Base-by-base conservation (phyloP, 2,797 vertebrate species). In the Stomatorhinus walkeri region DNA sequence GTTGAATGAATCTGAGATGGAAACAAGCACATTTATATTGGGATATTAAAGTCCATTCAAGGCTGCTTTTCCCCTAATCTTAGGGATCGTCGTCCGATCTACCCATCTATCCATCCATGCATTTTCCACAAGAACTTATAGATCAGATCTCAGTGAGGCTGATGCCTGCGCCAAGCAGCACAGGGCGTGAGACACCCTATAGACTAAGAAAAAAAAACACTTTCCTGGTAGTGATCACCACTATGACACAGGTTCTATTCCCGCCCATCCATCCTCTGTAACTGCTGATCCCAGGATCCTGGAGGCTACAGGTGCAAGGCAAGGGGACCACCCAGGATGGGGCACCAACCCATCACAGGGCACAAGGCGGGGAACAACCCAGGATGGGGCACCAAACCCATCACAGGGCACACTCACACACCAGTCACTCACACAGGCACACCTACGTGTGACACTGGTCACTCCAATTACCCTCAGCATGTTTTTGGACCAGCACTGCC, bases 1-100 rank as follows among this genome's bases (percentile, higher is more conserved):
- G 94, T 94, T 94, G 93, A 68, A 87, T 28, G n/a, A 12, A 32
- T 72, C 56, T 49, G 19, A 85, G 46, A 54, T 87, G 48, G 56
- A 89, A 79, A 36, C 83, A 86, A 76, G 54, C 28, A 22, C 84
- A 85, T 89, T 56, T 86, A 83, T 86, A 52, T 54, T 72, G 28
- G 10, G 59, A 64, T 48, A 68, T 49, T 28, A n/a, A 84, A 22
- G 81, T 89, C 46, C 16, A 46, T 16, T 46, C 3, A 72, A 76
- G 14, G 7, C 56, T 51, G 59, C 36, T 32, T 51, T 32, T 6
- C 12, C 56, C 5, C 84, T 88, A 61, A 43, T 59, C 28, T 64
- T 22, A 28, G 36, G 85, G 16, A 76, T 8, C 2, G 7, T 22
- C 2, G 6, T 59, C 56, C 5, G 0, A 22, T 59, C 56, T 59